Evolutionary conservation across 2,888 invertebrate species (phyloP), one percentile per base, ranked within the genome.

Genomic region (Idaea aversata): DNA sequence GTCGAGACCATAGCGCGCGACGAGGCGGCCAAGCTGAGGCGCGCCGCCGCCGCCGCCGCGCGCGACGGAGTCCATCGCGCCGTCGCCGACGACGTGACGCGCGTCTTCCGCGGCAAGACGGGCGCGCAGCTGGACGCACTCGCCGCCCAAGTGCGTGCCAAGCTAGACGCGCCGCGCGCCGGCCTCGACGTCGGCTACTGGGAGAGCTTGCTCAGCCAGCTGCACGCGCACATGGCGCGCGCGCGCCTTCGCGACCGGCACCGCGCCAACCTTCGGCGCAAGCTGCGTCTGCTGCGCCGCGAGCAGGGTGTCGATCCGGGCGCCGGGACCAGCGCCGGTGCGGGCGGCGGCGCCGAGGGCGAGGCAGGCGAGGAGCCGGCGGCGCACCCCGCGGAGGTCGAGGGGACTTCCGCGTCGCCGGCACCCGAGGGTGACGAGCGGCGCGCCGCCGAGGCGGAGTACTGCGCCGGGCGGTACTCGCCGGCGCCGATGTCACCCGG

Each of bases 131-230:
- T 99, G 72, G 95, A 96, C 75, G 95, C 96, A 65, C 90, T 99
- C 74, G 97, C 98, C 81, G 89, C 93, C 35, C 96, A 97, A 85
- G 98, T 99, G 78, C 97, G 97, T 86, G 93, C 93, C 15, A 99
- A 99, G 93, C 96, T 99, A 69, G 94, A 94, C 75, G 96, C 96
- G 0, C 95, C 96, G 70, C 95, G 95, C 61, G 98, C 97, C 88
- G 98, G 98, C 15, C 96, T 99, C 61, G 99, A 99, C 91, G 96
- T 99, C 71, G 98, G 98, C 61, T 99, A 99, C 90, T 99, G 99
- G 99, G 99, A 99, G 93, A 97, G 98, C 62, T 90, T 99, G 72
- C 93, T 99, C 57, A 97, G 97, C n/a, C 98, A 99, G 86, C 93
- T 99, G 36, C 36, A 36, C 4, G 99, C 98, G 5, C 98, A 98